Evolutionary conservation across 64 coral and sea anemone genomes (phyloP), one percentile per base, ranked within the genome.

Genomic region (Dendronephthya gigantea): DNA sequence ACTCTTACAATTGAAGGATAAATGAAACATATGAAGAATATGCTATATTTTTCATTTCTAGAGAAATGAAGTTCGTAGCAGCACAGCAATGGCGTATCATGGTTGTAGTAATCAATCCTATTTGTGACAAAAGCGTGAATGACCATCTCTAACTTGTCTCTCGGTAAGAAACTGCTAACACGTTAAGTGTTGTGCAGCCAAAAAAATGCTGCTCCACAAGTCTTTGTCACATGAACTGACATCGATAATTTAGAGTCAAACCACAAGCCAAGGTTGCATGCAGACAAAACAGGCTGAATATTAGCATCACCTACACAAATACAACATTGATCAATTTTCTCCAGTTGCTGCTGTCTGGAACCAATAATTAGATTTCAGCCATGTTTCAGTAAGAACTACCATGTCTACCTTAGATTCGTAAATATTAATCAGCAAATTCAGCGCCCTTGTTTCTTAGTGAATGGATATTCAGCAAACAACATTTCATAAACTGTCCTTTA

Each of bases 351-450:
- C 7, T 50, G 48, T 50, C 48, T 50, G 16, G 48, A 9, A 9
- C 48, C 48, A 50, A 50, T 50, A 7, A 50, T 9, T 50, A 58
- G 51, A 2, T 58, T 58, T 58, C 2, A 58, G 22, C 51, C 85
- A 87, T 59, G 85, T 87, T 75, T 87, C 37, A 40, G 66, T 76
- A 48, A 76, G 47, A 48, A 62, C 81, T 82, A 35, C 76, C 40
- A 88, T 88, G 27, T 83, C 87, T 31, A 66, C 87, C 37, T 59
- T 25, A 38, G 74, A 82, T 82, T 88, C 76, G 41, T 81, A 52
- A 40, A 83, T n/a, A 58, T 41, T n/a, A 88, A 81, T 88, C 81
- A 50, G 83, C 31, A 88, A 88, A 66, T 75, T 83, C 87, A 35
- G 76, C 70, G 41, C 47, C 38, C 81, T 83, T 88, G 48, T 88